Base-by-base conservation (phyloP, 2,113 vertebrate species). In the Lynx canadensis region DNA sequence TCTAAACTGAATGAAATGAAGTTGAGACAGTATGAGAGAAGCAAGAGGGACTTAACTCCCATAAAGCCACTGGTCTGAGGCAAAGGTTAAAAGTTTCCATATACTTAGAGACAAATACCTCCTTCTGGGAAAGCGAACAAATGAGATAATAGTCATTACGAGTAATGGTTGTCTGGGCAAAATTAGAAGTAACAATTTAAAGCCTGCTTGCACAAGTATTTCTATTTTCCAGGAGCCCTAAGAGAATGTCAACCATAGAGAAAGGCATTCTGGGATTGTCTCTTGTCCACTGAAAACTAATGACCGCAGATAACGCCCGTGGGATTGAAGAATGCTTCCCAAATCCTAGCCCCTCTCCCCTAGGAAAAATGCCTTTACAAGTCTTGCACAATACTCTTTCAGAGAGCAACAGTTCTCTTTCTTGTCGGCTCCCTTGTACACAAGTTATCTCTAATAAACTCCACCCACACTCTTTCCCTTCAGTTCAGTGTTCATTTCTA, bases 1-100 rank as follows among this genome's bases (percentile, higher is more conserved):
- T 80, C 11, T 92, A 15, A 73, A 38, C 36, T 66, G n/a, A 14
- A 94, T 52, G 60, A 93, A 97, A 96, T 91, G n/a, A 86, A 95
- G 45, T 78, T 29, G 27, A 78, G 27, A 78, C 41, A 31, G 41
- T 31, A 16, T 76, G 29, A 13, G 21, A 45, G 16, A 48, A 78
- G 14, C 41, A 29, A 78, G 41, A 48, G 74, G 41, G 74, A 78
- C 41, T 48, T 29, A 48, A 31, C 7, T 31, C 74, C 74, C 48
- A 23, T 71, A 48, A 48, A 78, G 38, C 41, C 73, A 78, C 41
- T 48, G 41, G 74, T 78, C 74, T 78, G 41, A 48, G 74, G 14
- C 41, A 31, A 78, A 48, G 74, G 74, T 78, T 78, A 78, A 78
- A 78, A 48, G 74, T 78, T 48, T 78, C 74, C 74, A 78, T 48